Evolutionary conservation across 1,140 invertebrate species (phyloP).

Genomic region (Manduca sexta): DNA sequence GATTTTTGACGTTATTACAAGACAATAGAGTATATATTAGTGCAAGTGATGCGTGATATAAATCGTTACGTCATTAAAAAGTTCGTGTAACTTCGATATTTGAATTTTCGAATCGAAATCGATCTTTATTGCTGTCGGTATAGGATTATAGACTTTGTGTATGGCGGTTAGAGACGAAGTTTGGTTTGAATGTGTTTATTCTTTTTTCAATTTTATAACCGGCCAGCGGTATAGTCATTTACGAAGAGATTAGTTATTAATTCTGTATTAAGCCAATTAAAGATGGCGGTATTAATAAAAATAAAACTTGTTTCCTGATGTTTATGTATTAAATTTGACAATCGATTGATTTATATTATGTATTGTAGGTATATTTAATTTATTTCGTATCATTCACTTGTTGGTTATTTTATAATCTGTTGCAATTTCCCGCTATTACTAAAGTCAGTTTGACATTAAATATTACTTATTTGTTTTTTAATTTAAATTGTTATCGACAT

Average conservation of each 20-base stretch:
- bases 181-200: neutral
- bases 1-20: neutral
- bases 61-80: neutral
- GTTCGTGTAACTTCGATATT: constrained; percentile 4
- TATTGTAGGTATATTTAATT: too few relatives aligned
- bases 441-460: too few relatives aligned
- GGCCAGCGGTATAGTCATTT: neutral
- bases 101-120: constrained; percentile 3
- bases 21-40: neutral
- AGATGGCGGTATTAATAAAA: constrained; percentile 10
- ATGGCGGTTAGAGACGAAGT: neutral
- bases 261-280: constrained; percentile 5
- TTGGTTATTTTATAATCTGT: neutral
- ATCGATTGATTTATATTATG: too few relatives aligned
- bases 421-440: too few relatives aligned
- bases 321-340: too few relatives aligned
- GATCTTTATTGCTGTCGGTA: neutral
- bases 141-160: neutral
- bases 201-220: neutral
- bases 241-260: constrained; percentile 2
- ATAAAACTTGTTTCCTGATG: too few relatives aligned
- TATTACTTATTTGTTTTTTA: too few relatives aligned
- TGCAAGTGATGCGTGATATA: neutral
- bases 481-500: too few relatives aligned
- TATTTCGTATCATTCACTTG: too few relatives aligned